Base-by-base conservation (phyloP, 2,113 vertebrate genomes). In the Philantomba maxwellii region DNA sequence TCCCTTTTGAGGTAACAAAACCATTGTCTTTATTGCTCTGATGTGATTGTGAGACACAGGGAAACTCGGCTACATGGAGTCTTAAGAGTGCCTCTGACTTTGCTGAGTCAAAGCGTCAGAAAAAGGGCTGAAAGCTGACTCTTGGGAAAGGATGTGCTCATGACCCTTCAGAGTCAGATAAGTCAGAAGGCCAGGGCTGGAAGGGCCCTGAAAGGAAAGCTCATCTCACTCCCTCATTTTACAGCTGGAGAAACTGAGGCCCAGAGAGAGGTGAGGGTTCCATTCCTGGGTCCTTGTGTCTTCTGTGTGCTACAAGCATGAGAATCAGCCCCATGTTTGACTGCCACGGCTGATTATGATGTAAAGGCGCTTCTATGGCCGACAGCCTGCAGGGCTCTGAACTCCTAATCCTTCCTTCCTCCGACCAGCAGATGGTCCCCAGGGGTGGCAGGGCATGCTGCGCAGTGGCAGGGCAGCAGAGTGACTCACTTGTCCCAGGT, bases 1-100 rank as follows among this genome's bases (percentile, higher is more conserved):
- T 99, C 83, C 98, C 98, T 84, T 99, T 99, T 0, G 98, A 99
- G 99, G 99, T 99, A 98, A 98, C 92, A 36, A 62, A 60, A 75
- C 47, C 21, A 5, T 64, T 57, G 58, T 95, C 39, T 23, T 3
- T 26, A 11, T 47, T 39, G 28, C 33, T 82, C 43, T 57, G 33
- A 78, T 2, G 1, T 43, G 57, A 36, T 33, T 39, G 7, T 45
- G 66, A 33, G 36, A 21, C 30, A 23, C 36, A n/a, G 49, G 43
- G 57, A 83, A 7, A 70, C 43, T 36, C 23, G 7, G 11, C 66
- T 58, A 81, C 17, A 23, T 6, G 21, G 62, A n/a, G 7, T 82
- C 45, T 86, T 78, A 77, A 53, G n/a, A n/a, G 36, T 57, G 12
- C 45, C 25, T 86, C 73, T 70, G 43, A 47, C 11, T 95, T 81